Base-by-base conservation (phyloP, 2,888 invertebrate species). In the Malachius bipustulatus region DNA sequence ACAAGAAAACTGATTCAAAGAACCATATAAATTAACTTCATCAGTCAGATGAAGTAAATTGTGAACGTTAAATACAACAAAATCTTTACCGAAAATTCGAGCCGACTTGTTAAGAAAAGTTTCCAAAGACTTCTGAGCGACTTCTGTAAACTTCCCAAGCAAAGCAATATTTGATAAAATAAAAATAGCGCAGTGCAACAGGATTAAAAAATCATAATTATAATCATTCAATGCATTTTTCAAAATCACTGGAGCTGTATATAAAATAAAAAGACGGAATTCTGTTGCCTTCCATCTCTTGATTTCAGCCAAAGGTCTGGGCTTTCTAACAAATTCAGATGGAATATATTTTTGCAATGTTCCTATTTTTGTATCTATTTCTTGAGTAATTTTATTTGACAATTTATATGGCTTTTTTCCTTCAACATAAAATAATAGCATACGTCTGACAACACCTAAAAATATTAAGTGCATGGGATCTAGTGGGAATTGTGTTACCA, bases 391-490 rank as follows among this genome's bases (percentile, higher is more conserved):
- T 34, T 35, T 35, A 26, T 16, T 26, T 4, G 31, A 41, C 29
- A 41, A 30, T 13, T 32, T 39, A 16, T 27, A 16, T 9, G 10
- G 27, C 4, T 10, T 14, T 2, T 14, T 15, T 14, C 36, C 36
- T 12, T 36, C 34, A 11, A 39, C 15, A n/a, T 16, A 37, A 28
- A 29, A 39, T 13, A 32, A 1, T 30, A 43, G 30, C 4, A 41
- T 13, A 32, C 41, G 16, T 32, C 30, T 41, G 4, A 36, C 27
- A 12, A 41, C 39, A 3, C 41, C 41, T 6, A 43, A 16, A 30
- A 26, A 37, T 14, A 43, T 14, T 10, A 43, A 16, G 29, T 40
- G 40, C 43, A 43, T 43, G 8, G 41, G 39, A 30, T 41, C 41
- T 11, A 43, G 32, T 4, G 37, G 35, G 26, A 43, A 37, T 14